phyloP scores from a whole-genome alignment of 2,113 vertebrate species.

The Lontra canadensis region DNA sequence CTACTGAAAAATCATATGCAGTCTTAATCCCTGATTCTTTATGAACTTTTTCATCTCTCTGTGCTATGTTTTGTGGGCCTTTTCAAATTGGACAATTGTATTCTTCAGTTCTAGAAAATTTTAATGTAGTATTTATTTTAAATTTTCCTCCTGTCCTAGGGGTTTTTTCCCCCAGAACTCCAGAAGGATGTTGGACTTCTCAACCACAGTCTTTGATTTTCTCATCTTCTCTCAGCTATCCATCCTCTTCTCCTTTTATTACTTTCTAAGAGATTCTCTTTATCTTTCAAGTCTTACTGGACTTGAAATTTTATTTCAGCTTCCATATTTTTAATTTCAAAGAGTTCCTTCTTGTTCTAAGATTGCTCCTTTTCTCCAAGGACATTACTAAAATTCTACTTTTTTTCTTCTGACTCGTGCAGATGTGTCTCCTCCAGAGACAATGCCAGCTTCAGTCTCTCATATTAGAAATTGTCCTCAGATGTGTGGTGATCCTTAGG shows the following conservation, averaged over 20 bases:
- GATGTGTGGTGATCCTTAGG: not conserved
- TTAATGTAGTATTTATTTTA: not conserved
- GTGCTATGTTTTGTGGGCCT: not conserved
- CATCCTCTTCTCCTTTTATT: not conserved
- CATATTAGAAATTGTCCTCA: not conserved
- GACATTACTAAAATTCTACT: not conserved
- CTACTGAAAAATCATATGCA: not conserved
- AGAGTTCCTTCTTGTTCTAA: not conserved
- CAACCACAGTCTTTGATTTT: not conserved
- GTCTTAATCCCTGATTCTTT: not conserved
- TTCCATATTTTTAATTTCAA: constrained; percentile 19
- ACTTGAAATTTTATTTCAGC: not conserved
- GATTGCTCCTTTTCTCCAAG: not conserved
- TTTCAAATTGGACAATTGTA: not conserved
- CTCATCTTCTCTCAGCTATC: not conserved
- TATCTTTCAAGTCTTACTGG: not conserved
- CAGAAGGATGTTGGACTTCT: not conserved
- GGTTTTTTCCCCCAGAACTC: not conserved
- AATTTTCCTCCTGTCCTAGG: not conserved
- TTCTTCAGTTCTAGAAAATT: not conserved
- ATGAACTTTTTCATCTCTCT: not conserved
- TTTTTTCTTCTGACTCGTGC: not conserved
- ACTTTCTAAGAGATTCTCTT: not conserved
- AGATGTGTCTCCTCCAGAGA: not conserved
- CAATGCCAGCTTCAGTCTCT: not conserved